Evolutionary conservation across 2,888 invertebrate species (phyloP).

Genomic region (Drosophila meridionalis): DNA sequence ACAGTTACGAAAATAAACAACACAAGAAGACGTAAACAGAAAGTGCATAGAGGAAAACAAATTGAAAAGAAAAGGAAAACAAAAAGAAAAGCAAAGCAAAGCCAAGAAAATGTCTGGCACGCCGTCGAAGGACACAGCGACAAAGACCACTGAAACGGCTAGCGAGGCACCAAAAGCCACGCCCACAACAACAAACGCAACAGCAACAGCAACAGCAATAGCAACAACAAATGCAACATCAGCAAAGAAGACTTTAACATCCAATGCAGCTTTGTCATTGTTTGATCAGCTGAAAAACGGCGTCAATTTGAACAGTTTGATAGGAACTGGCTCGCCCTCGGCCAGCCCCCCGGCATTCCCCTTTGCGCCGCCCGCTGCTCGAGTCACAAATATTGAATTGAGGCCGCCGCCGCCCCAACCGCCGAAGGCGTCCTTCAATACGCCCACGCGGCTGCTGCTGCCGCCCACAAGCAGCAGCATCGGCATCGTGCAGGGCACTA

Average conservation of each 20-base stretch:
- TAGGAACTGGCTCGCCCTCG: slow-evolving; percentile 43
- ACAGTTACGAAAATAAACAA: slow-evolving; percentile 32
- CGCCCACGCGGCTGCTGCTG: slow-evolving; percentile 47
- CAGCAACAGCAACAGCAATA: slow-evolving; percentile 14
- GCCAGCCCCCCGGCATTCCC: background rate
- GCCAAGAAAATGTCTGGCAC: slow-evolving; percentile 61
- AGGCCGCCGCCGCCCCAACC: slow-evolving; percentile 64
- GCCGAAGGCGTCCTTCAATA: slow-evolving; percentile 44
- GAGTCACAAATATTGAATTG: slow-evolving; percentile 54
- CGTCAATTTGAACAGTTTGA: slow-evolving; percentile 76
- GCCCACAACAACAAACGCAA: slow-evolving; percentile 6
- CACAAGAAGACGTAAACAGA: slow-evolving; percentile 25
- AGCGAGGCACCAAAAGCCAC: slow-evolving; percentile 27
- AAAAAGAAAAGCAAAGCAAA: slow-evolving; percentile 19
- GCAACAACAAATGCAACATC: slow-evolving; percentile 30
- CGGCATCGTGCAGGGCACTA: slow-evolving; percentile 75
- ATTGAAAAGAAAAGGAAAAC: slow-evolving; percentile 6
- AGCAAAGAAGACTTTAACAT: slow-evolving; percentile 60
- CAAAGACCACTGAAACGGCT: slow-evolving; percentile 47
- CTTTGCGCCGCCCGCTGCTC: slow-evolving; percentile 27
- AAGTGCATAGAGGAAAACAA: slow-evolving; percentile 46
- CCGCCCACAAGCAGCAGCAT: slow-evolving; percentile 59
- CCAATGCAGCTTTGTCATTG: slow-evolving; percentile 71
- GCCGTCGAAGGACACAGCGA: slow-evolving; percentile 42
- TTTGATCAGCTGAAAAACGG: slow-evolving; percentile 83